phyloP scores from a whole-genome alignment of 2,888 invertebrate species.

The Conchocele bisecta region DNA sequence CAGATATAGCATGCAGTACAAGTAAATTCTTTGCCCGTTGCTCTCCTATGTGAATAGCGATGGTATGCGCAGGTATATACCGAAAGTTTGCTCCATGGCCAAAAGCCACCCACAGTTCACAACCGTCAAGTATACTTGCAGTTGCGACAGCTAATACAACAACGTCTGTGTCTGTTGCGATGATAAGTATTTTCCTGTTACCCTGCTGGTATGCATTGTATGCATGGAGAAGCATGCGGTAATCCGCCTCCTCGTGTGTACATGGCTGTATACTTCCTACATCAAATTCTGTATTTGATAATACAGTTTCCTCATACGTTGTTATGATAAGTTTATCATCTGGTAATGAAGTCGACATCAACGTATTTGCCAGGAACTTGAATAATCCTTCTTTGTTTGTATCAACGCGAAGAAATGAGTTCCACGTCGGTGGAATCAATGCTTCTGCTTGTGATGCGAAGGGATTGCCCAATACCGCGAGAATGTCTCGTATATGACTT shows the following conservation, averaged over 20 bases:
- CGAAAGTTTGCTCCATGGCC: conserved; percentile 37
- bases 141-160: conserved; percentile 40
- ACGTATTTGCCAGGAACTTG: conserved; percentile 40
- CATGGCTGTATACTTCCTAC: conserved; percentile 27
- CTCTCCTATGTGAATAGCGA: conserved; percentile 25
- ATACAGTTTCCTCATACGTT: background rate
- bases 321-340: background rate
- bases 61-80: conserved; percentile 49
- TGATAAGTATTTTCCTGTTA: conserved; percentile 14
- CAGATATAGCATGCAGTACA: conserved; percentile 56
- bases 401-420: conserved; percentile 28
- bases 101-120: conserved; percentile 50
- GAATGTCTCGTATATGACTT: conserved; percentile 43
- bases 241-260: conserved; percentile 53
- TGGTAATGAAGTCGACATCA: background rate
- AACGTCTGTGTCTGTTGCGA: conserved; percentile 48
- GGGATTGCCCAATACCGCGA: conserved; percentile 30
- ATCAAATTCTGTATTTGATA: background rate
- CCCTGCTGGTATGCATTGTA: conserved; percentile 19
- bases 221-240: conserved; percentile 29
- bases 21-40: conserved; percentile 31
- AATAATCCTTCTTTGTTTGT: conserved; percentile 54
- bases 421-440: conserved; percentile 48
- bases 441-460: conserved; percentile 30
- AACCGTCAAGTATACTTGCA: background rate